A percentile compares a stretch with the other conserved stretches of the same genome.
phyloP scores from a whole-genome alignment of 2,888 invertebrate genomes.

The Clostera curtula region DNA sequence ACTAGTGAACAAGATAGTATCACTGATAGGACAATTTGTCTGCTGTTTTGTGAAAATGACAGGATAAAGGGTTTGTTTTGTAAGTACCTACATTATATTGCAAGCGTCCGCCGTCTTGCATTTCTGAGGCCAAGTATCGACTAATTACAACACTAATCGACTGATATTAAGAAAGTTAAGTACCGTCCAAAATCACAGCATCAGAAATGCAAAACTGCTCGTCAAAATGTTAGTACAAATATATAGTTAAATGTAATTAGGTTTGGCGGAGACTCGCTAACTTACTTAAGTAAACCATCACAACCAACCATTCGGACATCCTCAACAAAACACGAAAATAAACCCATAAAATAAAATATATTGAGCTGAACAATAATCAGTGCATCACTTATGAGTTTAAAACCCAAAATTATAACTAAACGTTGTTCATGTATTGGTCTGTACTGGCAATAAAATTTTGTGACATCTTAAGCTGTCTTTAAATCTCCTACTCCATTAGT shows the following conservation, averaged over 20 bases:
- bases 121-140: conserved; percentile 25
- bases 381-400: conserved; percentile 54
- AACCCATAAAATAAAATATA: conserved; percentile 51
- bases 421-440: conserved; percentile 50
- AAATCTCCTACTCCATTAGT: too few species aligned
- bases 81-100: conserved; percentile 50
- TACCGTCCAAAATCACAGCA: conserved; percentile 37
- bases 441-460: conserved; percentile 67
- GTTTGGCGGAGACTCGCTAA: conserved; percentile 62
- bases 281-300: conserved; percentile 75
- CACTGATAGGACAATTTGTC: conserved; percentile 11
- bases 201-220: conserved; percentile 31
- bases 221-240: conserved; percentile 50
- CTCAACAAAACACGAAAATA: conserved; percentile 59
- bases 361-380: conserved; percentile 58
- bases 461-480: conserved; percentile 61
- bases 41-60: conserved; percentile 48
- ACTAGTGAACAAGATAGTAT: too few species aligned
- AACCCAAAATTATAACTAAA: conserved; percentile 59
- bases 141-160: conserved; percentile 19
- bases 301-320: conserved; percentile 73
- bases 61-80: conserved; percentile 48
- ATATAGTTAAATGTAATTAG: conserved; percentile 42
- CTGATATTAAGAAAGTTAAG: conserved; percentile 42
- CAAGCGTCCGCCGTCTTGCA: conserved; percentile 43